phyloP scores from a whole-genome alignment of 2,797 vertebrate genomes.

The Anableps anableps region DNA sequence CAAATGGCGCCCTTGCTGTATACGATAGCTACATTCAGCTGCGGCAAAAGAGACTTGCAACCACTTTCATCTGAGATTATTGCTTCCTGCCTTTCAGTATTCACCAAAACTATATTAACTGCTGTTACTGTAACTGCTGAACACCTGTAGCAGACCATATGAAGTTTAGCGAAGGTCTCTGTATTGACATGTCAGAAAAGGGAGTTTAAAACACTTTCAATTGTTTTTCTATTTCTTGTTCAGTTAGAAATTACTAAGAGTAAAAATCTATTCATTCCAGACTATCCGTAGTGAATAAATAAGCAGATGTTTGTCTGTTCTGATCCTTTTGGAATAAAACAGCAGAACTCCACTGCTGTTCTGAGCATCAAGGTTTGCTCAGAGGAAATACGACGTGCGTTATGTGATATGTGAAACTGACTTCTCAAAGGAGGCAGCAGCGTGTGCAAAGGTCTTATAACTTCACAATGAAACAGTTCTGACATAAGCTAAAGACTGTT shows the following conservation, averaged over 20 bases:
- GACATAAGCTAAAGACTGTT: not conserved
- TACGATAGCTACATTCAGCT: not conserved
- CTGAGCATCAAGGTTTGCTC: not conserved
- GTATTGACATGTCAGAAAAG: not conserved
- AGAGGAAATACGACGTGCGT: not conserved
- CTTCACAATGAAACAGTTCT: not conserved
- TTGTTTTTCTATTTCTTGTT: not conserved
- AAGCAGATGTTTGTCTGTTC: not conserved
- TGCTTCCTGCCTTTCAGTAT: not conserved
- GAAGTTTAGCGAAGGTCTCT: too few relatives aligned
- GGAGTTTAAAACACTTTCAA: not conserved
- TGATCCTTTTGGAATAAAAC: not conserved
- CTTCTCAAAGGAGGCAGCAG: not conserved
- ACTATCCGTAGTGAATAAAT: not conserved
- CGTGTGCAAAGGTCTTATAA: not conserved
- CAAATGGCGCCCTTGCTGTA: too few relatives aligned
- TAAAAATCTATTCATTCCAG: not conserved
- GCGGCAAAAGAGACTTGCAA: not conserved
- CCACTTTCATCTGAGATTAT: not conserved
- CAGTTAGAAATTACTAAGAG: not conserved
- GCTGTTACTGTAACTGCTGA: not conserved
- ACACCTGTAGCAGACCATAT: not conserved
- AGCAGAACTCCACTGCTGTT: not conserved
- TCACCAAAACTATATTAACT: not conserved
- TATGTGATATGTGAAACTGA: not conserved